Evolutionary conservation across 1,140 invertebrate genomes (phyloP).

Genomic region (Nilaparvata lugens): DNA sequence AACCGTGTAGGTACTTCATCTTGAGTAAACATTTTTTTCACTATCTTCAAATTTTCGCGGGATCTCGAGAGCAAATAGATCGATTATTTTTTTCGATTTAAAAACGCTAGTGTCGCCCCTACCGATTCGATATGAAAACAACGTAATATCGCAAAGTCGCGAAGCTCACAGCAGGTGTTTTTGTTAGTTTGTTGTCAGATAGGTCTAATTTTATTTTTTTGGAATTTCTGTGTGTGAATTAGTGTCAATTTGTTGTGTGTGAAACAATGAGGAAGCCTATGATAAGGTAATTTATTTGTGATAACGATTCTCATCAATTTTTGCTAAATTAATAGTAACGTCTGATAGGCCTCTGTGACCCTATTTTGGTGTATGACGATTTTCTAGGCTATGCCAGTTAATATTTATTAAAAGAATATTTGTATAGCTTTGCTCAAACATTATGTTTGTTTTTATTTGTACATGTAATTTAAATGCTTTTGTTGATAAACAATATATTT

Average conservation of each 20-base stretch:
- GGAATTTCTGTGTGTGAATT: conserved; percentile 5
- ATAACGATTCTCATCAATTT: neutral
- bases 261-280: conserved; percentile 14
- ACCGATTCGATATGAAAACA: conserved; percentile 17
- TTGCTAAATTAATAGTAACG: neutral
- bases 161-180: conserved; percentile 25
- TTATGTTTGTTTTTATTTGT: neutral
- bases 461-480: neutral
- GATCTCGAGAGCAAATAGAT: neutral
- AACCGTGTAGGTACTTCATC: too few relatives aligned
- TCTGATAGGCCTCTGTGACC: conserved; percentile 19
- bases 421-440: neutral
- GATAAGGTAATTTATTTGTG: conserved; percentile 7
- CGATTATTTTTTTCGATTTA: neutral
- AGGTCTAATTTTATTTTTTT: conserved; percentile 16
- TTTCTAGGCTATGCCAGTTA: conserved; percentile 26
- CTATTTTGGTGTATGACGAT: conserved; percentile 28
- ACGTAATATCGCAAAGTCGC: conserved; percentile 18
- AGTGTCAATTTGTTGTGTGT: conserved; percentile 3
- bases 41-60: conserved; percentile 2
- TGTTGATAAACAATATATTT: neutral
- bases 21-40: too few relatives aligned
- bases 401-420: conserved; percentile 5
- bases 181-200: conserved; percentile 26
- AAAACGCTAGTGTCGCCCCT: conserved; percentile 12